These are phyloP conservation scores for Palythoa caribaeorum DNA, from an alignment of 92 coral and sea anemone genomes.

Conservation along the genomic window DNA sequence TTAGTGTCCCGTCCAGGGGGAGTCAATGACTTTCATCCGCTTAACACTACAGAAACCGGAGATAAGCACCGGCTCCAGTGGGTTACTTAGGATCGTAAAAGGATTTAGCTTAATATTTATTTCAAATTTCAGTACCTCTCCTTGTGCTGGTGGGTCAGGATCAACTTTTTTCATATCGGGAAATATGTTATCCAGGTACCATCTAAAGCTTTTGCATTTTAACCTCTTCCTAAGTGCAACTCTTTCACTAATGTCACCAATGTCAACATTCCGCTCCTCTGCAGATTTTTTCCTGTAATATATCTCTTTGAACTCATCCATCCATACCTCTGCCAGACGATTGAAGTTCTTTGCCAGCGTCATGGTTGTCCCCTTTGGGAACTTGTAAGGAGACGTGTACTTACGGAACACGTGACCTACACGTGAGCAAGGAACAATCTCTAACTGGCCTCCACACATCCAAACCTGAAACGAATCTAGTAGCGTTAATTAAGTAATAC, in stretches of 20 bases:
- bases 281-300: conserved; percentile 87
- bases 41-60: no score
- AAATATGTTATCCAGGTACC: conserved; percentile 83
- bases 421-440: conserved; percentile 90
- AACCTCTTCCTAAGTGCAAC: conserved; percentile 77
- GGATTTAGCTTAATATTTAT: not conserved
- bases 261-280: conserved; percentile 74
- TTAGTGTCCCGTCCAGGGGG: no score
- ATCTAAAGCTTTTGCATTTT: conserved; percentile 79
- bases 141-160: conserved; percentile 93
- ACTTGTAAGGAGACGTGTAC: conserved; percentile 88
- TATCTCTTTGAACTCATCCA: conserved; percentile 82
- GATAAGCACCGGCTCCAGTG: no score
- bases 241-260: conserved; percentile 88
- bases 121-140: conserved; percentile 75
- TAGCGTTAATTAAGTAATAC: not conserved
- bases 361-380: conserved; percentile 79
- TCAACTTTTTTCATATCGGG: conserved; percentile 87
- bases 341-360: conserved; percentile 90
- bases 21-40: no score
- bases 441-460: conserved; percentile 94
- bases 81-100: no score
- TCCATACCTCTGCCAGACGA: conserved; percentile 93
- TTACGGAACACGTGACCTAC: conserved; percentile 96
- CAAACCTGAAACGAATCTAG: conserved; percentile 62